A percentile compares a stretch with the other conserved stretches of the same genome.
These are phyloP conservation scores for Autographa pulchrina DNA, from an alignment of 2,888 invertebrate genomes.

Conservation along the genomic window DNA sequence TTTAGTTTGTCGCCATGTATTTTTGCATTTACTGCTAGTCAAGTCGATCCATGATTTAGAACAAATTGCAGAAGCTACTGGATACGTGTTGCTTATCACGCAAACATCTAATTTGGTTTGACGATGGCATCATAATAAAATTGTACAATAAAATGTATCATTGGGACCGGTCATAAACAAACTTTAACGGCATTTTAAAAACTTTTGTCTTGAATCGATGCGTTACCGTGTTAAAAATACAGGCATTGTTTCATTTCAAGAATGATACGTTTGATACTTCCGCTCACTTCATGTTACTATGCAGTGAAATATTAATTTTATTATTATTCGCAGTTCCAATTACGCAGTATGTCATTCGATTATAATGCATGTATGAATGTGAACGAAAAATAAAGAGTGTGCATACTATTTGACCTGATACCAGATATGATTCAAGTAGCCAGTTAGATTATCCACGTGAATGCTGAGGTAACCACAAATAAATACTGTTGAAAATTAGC, in stretches of 20 bases:
- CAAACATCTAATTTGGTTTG: conserved; percentile 46
- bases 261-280: conserved; percentile 23
- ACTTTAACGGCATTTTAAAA: conserved; percentile 50
- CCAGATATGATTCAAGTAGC: neutral
- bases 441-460: neutral
- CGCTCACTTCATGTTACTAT: conserved; percentile 11
- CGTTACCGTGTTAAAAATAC: conserved; percentile 16
- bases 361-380: neutral
- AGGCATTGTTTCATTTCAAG: conserved; percentile 41
- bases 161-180: conserved; percentile 52
- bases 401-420: too few relatives aligned
- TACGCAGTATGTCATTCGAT: neutral
- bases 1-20: neutral
- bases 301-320: neutral
- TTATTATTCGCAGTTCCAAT: neutral
- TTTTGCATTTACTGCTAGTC: neutral
- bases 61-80: neutral
- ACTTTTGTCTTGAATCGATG: conserved; percentile 27
- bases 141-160: conserved; percentile 54
- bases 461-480: neutral
- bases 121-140: conserved; percentile 50
- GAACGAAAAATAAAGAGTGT: neutral
- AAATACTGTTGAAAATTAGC: neutral
- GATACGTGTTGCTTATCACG: conserved; percentile 7
- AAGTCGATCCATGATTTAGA: neutral